These are phyloP conservation scores for Rhyacichthys aspro DNA, from an alignment of 2,797 vertebrate species.

Conservation along the genomic window DNA sequence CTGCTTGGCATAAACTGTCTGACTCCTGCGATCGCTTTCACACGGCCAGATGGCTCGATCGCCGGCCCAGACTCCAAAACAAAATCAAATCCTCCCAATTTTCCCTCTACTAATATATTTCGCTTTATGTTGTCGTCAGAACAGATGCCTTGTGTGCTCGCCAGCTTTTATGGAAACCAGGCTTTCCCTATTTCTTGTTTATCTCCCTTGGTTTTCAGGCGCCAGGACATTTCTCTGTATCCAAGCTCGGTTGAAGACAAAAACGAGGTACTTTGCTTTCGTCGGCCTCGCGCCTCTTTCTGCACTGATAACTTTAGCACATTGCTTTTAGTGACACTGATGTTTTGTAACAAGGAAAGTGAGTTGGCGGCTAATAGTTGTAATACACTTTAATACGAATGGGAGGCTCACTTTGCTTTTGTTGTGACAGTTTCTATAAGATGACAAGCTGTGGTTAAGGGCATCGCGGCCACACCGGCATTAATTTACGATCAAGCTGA, in stretches of 20 bases:
- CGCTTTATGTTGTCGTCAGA: conserved; percentile 30
- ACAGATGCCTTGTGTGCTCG: conserved; percentile 58
- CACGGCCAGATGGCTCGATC: conserved; percentile 58
- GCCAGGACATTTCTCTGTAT: conserved; percentile 46
- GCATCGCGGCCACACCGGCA: conserved; percentile 3
- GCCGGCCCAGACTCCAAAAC: conserved; percentile 51
- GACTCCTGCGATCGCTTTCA: conserved; percentile 56
- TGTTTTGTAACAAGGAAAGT: conserved; percentile 33
- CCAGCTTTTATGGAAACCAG: conserved; percentile 59
- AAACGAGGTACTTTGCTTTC: conserved; percentile 27
- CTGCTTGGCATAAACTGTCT: conserved; percentile 48
- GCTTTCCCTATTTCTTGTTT: conserved; percentile 51
- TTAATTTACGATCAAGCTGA: conserved; percentile 9
- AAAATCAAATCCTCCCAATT: conserved; percentile 53
- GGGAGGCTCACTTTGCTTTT: conserved; percentile 4
- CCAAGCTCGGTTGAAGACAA: conserved; percentile 40
- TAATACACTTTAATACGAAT: conserved; percentile 9
- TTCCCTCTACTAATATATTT: conserved; percentile 40
- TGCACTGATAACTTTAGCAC: conserved; percentile 19
- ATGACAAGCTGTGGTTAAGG: conserved; percentile 13
- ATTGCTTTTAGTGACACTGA: conserved; percentile 37
- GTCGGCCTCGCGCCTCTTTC: conserved; percentile 22
- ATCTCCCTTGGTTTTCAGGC: conserved; percentile 31
- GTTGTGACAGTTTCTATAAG: conserved; percentile 6
- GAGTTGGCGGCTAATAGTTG: conserved; percentile 33